Evolutionary conservation across 1,140 invertebrate genomes (phyloP), one percentile per base, ranked within the genome.

Genomic region (Ceratitis capitata): DNA sequence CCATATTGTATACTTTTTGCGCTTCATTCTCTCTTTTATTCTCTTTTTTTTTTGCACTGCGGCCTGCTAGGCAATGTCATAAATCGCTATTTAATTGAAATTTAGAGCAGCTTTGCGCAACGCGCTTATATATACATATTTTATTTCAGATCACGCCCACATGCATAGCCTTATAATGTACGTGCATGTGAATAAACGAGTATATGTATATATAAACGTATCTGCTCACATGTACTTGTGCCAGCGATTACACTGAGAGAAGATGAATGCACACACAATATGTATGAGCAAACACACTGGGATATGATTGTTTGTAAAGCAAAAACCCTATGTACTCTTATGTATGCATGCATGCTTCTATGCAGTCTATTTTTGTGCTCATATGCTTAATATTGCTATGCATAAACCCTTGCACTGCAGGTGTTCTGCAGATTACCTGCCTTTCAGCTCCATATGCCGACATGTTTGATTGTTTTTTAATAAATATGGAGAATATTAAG

Each of bases 31-130:
- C n/a, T n/a, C n/a, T n/a, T n/a, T n/a, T n/a, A n/a, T n/a, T n/a
- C n/a, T n/a, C n/a, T n/a, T n/a, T n/a, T n/a, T n/a, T n/a, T 78
- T 42, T 78, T 45, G 69, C 69, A 78, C n/a, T 78, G 19, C 39
- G 42, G 39, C 69, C 69, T 78, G 69, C 69, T 39, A 78, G 39
- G 69, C 69, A 32, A 45, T 78, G 39, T 26, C 69, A 78, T 78
- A 78, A 78, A 78, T 78, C 39, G 69, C 69, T 45, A 78, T 78
- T 78, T 78, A 78, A 78, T 78, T 78, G 69, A 78, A 78, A 78
- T 45, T 78, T 78, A 78, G 69, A 78, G 69, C 69, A 78, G 69
- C 35, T 78, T 78, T 45, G 69, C 19, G 14, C 39, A 78, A 78
- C 39, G n/a, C 35, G 69, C 42, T 78, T 78, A 78, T 23, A 78